Base-by-base conservation (phyloP, 2,888 invertebrate species). In the Malthinus flaveolus region DNA sequence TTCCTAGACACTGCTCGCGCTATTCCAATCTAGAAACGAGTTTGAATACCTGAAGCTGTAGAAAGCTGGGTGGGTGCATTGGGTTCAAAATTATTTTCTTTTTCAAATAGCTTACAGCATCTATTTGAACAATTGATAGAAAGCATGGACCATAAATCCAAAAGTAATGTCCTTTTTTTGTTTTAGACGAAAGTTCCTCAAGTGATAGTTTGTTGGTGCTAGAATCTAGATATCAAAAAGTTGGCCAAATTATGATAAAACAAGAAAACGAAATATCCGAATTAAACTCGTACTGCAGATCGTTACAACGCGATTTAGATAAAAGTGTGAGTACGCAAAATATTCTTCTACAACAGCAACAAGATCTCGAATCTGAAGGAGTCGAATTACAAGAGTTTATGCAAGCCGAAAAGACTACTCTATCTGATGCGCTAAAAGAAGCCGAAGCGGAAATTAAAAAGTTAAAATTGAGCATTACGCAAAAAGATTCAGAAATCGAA, bases 321-420 rank as follows among this genome's bases (percentile, higher is more conserved):
- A 84, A 85, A 62, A 88, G 87, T 56, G 78, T 90, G 50, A 84
- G 85, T 54, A 81, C 85, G 0, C 89, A 89, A 64, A 87, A 88
- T 52, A 78, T 83, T 9, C 78, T 92, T 44, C 79, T 89, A 54
- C 87, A 88, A 63, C 89, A 93, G 65, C 87, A 92, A 64, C 84
- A 87, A 59, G 91, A 91, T 69, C 83, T 89, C 15, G 93, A 94
- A 75, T 84, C 84, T 12, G 94, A 94, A 75, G 87, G 91, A 31
- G 82, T 84, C 1, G 94, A 95, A 78, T 82, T 94, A 80, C 91
- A 93, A 74, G 93, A 94, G 73, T 95, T 95, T 75, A 82, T 94
- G 62, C 91, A 92, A 68, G 89, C 90, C 7, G 94, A 95, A 79
- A 93, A 93, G 70, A 84, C 86, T 4, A 88, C 91, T 7, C 82